Evolutionary conservation across 2,888 invertebrate species (phyloP).

Genomic region (Apamea crenata): DNA sequence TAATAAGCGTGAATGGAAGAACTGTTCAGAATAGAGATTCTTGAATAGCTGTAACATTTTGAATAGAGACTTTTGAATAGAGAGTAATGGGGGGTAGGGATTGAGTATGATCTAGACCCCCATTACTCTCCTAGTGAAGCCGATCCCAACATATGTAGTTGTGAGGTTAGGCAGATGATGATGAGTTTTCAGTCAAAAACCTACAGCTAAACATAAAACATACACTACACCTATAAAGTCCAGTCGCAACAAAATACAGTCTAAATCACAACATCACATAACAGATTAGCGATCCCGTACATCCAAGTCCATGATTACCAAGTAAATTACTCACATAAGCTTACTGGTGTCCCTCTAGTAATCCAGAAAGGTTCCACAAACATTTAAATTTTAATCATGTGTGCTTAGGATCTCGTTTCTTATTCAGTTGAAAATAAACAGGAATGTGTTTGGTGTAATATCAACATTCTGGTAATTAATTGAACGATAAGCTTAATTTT

Average conservation of each 20-base stretch:
- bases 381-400: conserved; percentile 71
- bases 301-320: conserved; percentile 8
- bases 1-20: no score
- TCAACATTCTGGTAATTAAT: conserved; percentile 64
- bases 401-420: conserved; percentile 64
- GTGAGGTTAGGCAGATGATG: no score
- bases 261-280: conserved; percentile 19
- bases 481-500: conserved; percentile 60
- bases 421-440: conserved; percentile 61
- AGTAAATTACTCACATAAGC: conserved; percentile 51
- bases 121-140: no score
- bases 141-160: background rate
- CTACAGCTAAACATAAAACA: background rate
- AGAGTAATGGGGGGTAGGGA: no score
- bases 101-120: no score
- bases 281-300: conserved; percentile 36
- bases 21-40: no score
- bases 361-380: conserved; percentile 62
- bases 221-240: background rate
- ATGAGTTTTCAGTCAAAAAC: no score
- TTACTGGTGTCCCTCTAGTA: conserved; percentile 41
- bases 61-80: no score
- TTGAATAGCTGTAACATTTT: no score
- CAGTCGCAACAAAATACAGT: background rate
- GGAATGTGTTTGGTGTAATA: conserved; percentile 61